phyloP scores from a whole-genome alignment of 2,888 invertebrate species.

The Neoscelio sp. region DNA sequence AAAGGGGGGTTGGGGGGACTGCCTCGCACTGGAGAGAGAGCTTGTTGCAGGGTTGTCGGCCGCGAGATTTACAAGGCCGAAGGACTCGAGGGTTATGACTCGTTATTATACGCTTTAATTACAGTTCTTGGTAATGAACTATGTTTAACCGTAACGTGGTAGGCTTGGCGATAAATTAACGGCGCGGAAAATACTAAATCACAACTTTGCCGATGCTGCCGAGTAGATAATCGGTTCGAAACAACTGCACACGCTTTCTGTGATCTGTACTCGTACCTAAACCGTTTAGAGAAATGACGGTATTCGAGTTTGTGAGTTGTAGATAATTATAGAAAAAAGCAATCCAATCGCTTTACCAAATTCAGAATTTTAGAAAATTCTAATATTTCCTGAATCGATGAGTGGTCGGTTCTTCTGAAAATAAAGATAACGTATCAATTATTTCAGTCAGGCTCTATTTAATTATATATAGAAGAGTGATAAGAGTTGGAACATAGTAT shows the following conservation, averaged over 20 bases:
- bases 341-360: no score
- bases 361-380: no score
- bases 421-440: no score
- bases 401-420: no score
- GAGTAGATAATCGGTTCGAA: slow-evolving; percentile 81
- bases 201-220: slow-evolving; percentile 82
- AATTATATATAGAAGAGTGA: no score
- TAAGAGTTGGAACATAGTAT: no score
- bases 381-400: no score
- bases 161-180: slow-evolving; percentile 82
- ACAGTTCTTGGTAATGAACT: slow-evolving; percentile 82
- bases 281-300: slow-evolving; percentile 32
- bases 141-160: slow-evolving; percentile 82
- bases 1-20: slow-evolving; percentile 49
- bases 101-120: slow-evolving; percentile 82
- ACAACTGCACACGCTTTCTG: slow-evolving; percentile 76
- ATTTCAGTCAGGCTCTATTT: no score
- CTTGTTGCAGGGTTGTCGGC: slow-evolving; percentile 73
- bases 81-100: slow-evolving; percentile 80
- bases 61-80: slow-evolving; percentile 80
- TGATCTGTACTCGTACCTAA: slow-evolving; percentile 58
- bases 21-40: slow-evolving; percentile 45
- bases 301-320: neutral
- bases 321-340: no score
- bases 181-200: slow-evolving; percentile 82